Conservation (phyloP, 2,888 invertebrate genomes). For the Lycocerus yunnanus region DNA sequence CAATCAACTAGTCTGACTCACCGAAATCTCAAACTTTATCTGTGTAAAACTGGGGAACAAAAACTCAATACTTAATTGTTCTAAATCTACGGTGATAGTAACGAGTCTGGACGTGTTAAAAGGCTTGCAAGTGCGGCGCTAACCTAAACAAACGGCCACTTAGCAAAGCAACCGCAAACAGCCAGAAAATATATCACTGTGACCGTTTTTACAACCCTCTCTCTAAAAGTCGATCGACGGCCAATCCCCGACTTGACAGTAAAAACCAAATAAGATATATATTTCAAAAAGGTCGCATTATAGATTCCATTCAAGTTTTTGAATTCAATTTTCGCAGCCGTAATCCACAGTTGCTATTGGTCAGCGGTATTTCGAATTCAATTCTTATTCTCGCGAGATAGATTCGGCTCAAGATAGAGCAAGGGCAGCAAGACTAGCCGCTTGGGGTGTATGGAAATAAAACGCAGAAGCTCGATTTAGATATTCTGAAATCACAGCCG, state of each 20-base stretch:
- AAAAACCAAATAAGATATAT: constrained; percentile 46
- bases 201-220: constrained; percentile 20
- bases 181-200: constrained; percentile 43
- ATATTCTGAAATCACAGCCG: constrained; percentile 56
- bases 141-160: constrained; percentile 56
- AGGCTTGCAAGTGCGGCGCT: constrained; percentile 46
- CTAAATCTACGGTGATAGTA: constrained; percentile 47
- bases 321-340: constrained; percentile 58
- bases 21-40: constrained; percentile 30
- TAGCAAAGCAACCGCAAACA: constrained; percentile 54
- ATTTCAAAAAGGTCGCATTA: constrained; percentile 49
- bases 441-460: constrained; percentile 55
- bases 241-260: constrained; percentile 41
- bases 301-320: constrained; percentile 58
- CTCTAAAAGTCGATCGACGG: constrained; percentile 30
- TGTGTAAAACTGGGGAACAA: constrained; percentile 13
- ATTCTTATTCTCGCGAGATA: constrained; percentile 56
- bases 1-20: constrained; percentile 22
- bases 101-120: constrained; percentile 55
- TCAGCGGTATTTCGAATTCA: constrained; percentile 57
- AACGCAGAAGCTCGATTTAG: constrained; percentile 46
- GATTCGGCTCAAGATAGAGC: constrained; percentile 46
- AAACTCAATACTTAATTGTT: constrained; percentile 30
- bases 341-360: constrained; percentile 56
- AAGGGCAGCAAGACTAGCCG: constrained; percentile 44